A percentile compares a stretch with the other conserved stretches of the same genome.
These are phyloP conservation scores for Saturnia japonica DNA, from an alignment of 2,888 invertebrate species.

Conservation along the genomic window DNA sequence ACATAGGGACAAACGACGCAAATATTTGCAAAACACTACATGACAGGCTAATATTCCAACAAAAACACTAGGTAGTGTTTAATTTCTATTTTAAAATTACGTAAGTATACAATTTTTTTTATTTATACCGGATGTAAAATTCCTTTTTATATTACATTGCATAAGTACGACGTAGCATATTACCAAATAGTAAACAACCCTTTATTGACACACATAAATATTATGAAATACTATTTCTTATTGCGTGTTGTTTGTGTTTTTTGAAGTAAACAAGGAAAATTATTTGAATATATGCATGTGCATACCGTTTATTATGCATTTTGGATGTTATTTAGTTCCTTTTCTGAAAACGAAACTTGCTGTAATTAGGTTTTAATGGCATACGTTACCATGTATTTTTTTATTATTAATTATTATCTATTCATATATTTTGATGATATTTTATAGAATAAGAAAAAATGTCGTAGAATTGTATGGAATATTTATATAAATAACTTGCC, in stretches of 20 bases:
- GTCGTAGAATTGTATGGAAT: constrained; percentile 23
- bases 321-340: background rate
- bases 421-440: background rate
- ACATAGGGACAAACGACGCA: too few species aligned
- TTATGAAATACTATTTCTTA: constrained; percentile 10
- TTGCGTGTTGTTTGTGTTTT: constrained; percentile 16
- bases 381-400: background rate
- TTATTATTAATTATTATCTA: background rate
- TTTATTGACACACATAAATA: constrained; percentile 1
- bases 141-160: background rate
- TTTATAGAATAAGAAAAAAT: constrained; percentile 8
- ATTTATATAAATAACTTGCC: constrained; percentile 61
- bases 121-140: background rate
- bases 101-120: background rate
- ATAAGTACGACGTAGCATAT: background rate
- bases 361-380: background rate
- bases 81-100: background rate
- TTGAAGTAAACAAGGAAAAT: constrained; percentile 8
- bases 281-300: background rate
- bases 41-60: too few species aligned
- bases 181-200: background rate
- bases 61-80: too few species aligned
- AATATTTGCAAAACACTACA: too few species aligned
- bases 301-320: background rate
- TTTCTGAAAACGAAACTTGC: background rate